These are phyloP conservation scores for Jaculus jaculus DNA, from an alignment of 2,113 vertebrate genomes.

Conservation along the genomic window DNA sequence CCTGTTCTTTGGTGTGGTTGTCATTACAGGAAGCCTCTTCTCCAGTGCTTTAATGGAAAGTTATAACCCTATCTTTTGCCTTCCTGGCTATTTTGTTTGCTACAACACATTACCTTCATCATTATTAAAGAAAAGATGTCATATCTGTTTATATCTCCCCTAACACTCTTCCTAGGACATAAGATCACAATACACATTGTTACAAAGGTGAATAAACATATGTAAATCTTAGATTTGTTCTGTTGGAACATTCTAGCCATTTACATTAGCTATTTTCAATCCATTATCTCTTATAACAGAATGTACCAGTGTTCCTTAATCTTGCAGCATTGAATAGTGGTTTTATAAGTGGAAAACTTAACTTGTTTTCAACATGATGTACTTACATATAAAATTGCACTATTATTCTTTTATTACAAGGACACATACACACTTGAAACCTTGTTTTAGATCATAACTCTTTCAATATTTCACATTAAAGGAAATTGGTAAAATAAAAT, in stretches of 20 bases:
- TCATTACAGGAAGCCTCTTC: neutral
- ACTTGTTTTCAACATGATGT: neutral
- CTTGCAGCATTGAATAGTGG: neutral
- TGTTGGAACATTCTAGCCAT: neutral
- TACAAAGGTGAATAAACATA: neutral
- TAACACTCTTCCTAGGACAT: neutral
- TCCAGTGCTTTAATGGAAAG: neutral
- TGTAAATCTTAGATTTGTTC: slow-evolving; percentile 23
- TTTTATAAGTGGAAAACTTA: slow-evolving; percentile 25
- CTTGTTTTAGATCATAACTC: neutral
- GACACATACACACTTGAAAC: neutral
- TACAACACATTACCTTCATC: neutral
- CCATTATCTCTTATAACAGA: neutral
- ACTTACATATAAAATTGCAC: neutral
- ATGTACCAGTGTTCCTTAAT: neutral
- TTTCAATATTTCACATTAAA: slow-evolving; percentile 28
- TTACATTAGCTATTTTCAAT: neutral
- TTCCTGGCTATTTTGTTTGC: neutral
- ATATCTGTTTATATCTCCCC: neutral
- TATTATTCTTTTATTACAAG: neutral
- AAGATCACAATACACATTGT: neutral
- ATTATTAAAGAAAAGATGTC: neutral
- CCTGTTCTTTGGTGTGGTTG: neutral
- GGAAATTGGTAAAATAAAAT: slow-evolving; percentile 19
- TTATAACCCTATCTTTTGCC: neutral